phyloP scores from a whole-genome alignment of 2,888 invertebrate genomes.

The Microctonus hyperodae region DNA sequence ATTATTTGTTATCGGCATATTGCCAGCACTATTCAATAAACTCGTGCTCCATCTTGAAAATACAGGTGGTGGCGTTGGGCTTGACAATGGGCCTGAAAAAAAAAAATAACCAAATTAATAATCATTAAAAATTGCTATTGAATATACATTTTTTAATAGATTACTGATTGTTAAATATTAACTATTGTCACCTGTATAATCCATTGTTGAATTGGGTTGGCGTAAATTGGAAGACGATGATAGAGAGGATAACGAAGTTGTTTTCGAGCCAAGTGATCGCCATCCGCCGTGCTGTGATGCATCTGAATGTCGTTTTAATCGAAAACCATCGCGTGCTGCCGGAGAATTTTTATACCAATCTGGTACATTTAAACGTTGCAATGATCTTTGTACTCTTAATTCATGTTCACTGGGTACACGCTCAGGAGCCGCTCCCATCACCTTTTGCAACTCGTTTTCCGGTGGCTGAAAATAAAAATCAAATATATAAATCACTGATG shows the following conservation, averaged over 20 bases:
- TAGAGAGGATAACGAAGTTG: slow-evolving; percentile 83
- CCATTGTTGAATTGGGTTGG: slow-evolving; percentile 48
- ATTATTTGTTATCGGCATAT: slow-evolving; percentile 61
- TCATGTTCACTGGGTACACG: slow-evolving; percentile 93
- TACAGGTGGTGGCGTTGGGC: slow-evolving; percentile 63
- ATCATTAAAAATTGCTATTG: too few relatives aligned
- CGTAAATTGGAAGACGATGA: slow-evolving; percentile 60
- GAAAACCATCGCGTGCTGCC: slow-evolving; percentile 80
- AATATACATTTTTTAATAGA: too few relatives aligned
- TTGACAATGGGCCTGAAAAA: slow-evolving; percentile 59
- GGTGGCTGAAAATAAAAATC: slow-evolving; percentile 73
- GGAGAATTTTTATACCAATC: slow-evolving; percentile 90
- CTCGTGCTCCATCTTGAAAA: slow-evolving; percentile 66
- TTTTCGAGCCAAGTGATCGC: slow-evolving; percentile 79
- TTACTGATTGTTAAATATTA: background rate
- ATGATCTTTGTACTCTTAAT: slow-evolving; percentile 88
- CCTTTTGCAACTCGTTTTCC: slow-evolving; percentile 91
- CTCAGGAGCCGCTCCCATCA: slow-evolving; percentile 71
- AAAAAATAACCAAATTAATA: background rate
- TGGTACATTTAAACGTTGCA: slow-evolving; percentile 93
- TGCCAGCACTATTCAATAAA: slow-evolving; percentile 66
- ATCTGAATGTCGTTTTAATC: slow-evolving; percentile 79
- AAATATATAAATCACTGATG: background rate
- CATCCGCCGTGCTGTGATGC: slow-evolving; percentile 68
- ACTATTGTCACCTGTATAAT: background rate